Conservation (phyloP, 1,140 invertebrate species). For the Caenorhabditis briggsae region DNA sequence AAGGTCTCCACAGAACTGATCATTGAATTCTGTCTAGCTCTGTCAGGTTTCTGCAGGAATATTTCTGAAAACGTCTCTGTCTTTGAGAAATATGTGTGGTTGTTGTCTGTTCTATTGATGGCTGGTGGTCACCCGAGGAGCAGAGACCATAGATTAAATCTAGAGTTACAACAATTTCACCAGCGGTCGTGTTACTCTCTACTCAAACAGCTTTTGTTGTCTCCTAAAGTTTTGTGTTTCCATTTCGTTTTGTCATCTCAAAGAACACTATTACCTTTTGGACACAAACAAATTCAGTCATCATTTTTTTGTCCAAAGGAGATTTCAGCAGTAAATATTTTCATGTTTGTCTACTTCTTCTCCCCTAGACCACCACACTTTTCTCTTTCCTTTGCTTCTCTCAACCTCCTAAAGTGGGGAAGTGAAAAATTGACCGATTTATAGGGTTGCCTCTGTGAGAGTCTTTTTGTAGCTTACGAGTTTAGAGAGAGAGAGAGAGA, state of each 20-base stretch:
- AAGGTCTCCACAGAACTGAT: background rate
- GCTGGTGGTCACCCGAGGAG: background rate
- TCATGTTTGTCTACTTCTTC: background rate
- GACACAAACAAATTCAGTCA: conserved; percentile 2
- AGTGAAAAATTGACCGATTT: conserved; percentile 22
- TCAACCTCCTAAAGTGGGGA: background rate
- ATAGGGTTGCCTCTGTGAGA: background rate
- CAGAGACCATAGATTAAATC: conserved; percentile 1
- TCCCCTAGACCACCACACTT: background rate
- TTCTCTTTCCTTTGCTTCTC: background rate
- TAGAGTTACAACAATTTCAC: conserved; percentile 32
- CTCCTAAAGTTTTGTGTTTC: background rate
- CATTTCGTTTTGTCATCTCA: background rate
- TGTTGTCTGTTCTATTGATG: background rate
- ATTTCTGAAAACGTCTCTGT: too few relatives aligned
- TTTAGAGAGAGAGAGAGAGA: too few relatives aligned
- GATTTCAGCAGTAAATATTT: conserved; percentile 39
- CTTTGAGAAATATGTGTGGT: background rate
- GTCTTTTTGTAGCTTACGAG: background rate
- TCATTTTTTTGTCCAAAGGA: conserved; percentile 7
- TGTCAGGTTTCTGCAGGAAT: too few relatives aligned
- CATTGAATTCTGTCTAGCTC: background rate
- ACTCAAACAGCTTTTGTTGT: background rate
- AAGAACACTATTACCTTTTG: background rate
- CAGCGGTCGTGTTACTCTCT: background rate